Conservation (phyloP, 2,797 vertebrate species). For the Amniataba percoides region DNA sequence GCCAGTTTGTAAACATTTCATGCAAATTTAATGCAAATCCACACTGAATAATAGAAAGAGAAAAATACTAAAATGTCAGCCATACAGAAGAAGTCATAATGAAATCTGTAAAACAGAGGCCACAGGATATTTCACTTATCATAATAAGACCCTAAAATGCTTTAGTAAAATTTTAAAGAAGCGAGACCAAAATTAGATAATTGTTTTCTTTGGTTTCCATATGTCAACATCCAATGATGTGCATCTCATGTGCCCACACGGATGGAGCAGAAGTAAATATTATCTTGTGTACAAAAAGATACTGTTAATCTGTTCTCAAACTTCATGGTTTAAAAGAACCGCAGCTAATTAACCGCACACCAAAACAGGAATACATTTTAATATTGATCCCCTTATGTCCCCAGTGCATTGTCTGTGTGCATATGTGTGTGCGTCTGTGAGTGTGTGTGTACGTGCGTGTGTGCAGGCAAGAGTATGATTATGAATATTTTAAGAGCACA, state of each 20-base stretch:
- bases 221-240: conserved; percentile 64
- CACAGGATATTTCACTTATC: conserved; percentile 22
- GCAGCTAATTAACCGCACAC: conserved; percentile 88
- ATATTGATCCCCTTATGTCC: conserved; percentile 86
- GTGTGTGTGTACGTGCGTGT: conserved; percentile 46
- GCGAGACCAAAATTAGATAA: conserved; percentile 14
- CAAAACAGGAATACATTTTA: conserved; percentile 89
- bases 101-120: conserved; percentile 27
- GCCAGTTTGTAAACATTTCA: conserved; percentile 48
- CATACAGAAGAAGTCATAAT: conserved; percentile 6
- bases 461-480: conserved; percentile 86
- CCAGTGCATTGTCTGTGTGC: conserved; percentile 76
- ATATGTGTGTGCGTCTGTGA: conserved; percentile 43
- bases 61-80: conserved; percentile 34
- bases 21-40: conserved; percentile 59
- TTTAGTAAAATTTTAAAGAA: conserved; percentile 40
- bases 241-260: conserved; percentile 55
- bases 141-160: conserved; percentile 16
- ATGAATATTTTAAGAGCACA: conserved; percentile 91
- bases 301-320: conserved; percentile 87
- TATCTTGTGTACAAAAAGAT: conserved; percentile 78
- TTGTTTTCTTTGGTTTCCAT: conserved; percentile 46
- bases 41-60: conserved; percentile 33
- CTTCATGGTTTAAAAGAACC: conserved; percentile 86
- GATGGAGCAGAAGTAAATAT: conserved; percentile 76